Percentiles rank a stretch among this genome's conserved stretches.
These are phyloP conservation scores for Rhagologus leucostigma DNA, from an alignment of 2,113 vertebrate species.

Conservation along the genomic window DNA sequence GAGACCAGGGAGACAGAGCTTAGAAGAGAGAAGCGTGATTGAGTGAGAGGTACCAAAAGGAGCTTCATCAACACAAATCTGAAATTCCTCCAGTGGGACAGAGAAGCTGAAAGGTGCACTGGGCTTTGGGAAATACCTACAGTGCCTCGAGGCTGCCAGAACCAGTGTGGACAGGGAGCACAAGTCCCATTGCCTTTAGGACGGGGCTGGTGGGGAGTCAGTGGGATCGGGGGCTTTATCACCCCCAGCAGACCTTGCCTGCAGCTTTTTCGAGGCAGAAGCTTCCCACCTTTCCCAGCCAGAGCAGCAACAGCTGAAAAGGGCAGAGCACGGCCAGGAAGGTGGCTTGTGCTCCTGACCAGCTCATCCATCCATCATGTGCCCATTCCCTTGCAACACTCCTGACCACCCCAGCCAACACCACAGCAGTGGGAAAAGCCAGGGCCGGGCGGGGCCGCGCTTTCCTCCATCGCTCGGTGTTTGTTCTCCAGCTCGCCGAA, in stretches of 20 bases:
- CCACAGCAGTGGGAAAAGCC: background rate
- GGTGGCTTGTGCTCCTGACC: background rate
- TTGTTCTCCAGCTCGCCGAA: background rate
- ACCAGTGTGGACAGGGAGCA: background rate
- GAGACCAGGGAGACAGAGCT: background rate
- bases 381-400: background rate
- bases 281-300: background rate
- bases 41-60: background rate
- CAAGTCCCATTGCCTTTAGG: background rate
- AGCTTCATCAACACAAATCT: background rate
- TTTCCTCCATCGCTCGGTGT: background rate
- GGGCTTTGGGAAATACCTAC: background rate
- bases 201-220: background rate
- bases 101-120: background rate
- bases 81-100: background rate
- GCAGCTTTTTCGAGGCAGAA: background rate
- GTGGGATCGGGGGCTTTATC: fast-evolving
- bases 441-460: fast-evolving
- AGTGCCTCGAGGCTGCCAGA: background rate
- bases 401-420: background rate
- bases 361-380: background rate
- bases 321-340: background rate
- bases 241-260: background rate
- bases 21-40: background rate
- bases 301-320: background rate